Evolutionary conservation across 2,113 vertebrate species (phyloP).

Genomic region (Scytalopus superciliaris): DNA sequence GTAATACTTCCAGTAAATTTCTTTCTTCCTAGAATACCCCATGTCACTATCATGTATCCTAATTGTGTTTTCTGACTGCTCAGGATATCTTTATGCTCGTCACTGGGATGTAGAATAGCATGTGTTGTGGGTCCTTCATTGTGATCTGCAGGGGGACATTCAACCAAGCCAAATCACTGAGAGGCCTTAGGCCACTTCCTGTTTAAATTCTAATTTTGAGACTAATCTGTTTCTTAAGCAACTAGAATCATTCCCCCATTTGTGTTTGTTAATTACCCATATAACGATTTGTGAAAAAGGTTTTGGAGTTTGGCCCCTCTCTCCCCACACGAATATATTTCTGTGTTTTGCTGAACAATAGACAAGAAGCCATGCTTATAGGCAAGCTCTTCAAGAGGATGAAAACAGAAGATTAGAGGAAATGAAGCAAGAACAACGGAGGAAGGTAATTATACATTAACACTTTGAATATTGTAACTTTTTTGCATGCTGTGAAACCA

Average conservation of each 20-base stretch:
- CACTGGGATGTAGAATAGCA: not conserved
- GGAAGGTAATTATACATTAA: conserved; percentile 72
- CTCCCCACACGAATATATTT: not conserved
- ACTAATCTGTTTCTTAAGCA: not conserved
- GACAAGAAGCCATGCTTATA: conserved; percentile 49
- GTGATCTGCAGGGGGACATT: not conserved
- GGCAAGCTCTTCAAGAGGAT: conserved; percentile 54
- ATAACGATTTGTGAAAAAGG: not conserved
- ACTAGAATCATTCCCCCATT: not conserved
- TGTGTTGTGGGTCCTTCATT: not conserved
- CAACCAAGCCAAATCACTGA: not conserved
- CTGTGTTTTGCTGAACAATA: conserved; percentile 41
- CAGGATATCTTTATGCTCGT: not conserved
- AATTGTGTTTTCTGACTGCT: not conserved
- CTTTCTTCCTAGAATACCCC: not conserved
- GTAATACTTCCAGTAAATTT: not conserved
- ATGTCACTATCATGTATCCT: not conserved
- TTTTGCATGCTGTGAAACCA: conserved; percentile 52
- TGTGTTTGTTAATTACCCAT: not conserved
- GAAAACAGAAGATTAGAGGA: conserved; percentile 64
- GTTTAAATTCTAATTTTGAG: not conserved
- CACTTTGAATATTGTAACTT: conserved; percentile 26
- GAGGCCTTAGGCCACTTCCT: not conserved
- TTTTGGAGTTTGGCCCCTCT: not conserved
- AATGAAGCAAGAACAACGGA: conserved; percentile 73